phyloP scores from a whole-genome alignment of 1,140 invertebrate genomes.

The Drosophila nigromelanica region DNA sequence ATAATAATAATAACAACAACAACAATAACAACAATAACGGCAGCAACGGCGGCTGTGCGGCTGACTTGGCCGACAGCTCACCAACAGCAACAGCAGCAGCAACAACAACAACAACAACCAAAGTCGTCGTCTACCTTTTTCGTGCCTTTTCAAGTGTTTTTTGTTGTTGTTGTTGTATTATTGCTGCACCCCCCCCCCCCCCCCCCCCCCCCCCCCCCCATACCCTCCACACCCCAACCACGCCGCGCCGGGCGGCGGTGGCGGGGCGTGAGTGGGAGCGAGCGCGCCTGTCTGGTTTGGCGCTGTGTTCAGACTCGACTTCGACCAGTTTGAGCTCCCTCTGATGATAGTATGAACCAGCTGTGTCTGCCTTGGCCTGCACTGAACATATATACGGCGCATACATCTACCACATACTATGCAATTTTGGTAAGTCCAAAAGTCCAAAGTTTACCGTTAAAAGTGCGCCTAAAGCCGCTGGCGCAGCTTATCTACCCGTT shows the following conservation, averaged over 20 bases:
- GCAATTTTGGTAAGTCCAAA: slow-evolving; percentile 49
- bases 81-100: slow-evolving; percentile 31
- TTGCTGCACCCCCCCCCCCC: slow-evolving; percentile 9
- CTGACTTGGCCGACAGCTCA: slow-evolving; percentile 65
- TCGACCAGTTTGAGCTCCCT: slow-evolving; percentile 39
- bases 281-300: slow-evolving; percentile 29
- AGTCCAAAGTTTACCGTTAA: slow-evolving; percentile 42
- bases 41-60: slow-evolving; percentile 54
- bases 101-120: slow-evolving; percentile 34
- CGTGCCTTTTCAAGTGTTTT: slow-evolving; percentile 66
- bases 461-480: neutral
- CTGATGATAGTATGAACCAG: slow-evolving; percentile 32
- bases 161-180: slow-evolving; percentile 35
- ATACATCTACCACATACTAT: slow-evolving; percentile 3
- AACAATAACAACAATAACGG: slow-evolving; percentile 16
- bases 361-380: slow-evolving; percentile 27
- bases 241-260: too few relatives aligned
- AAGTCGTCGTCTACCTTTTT: slow-evolving; percentile 65
- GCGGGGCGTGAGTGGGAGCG: slow-evolving; percentile 31
- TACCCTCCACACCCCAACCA: too few relatives aligned
- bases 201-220: too few relatives aligned
- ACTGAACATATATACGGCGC: neutral
- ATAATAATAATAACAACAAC: slow-evolving; percentile 26
- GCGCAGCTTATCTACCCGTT: slow-evolving; percentile 15
- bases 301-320: slow-evolving; percentile 39